Evolutionary conservation across 1,140 invertebrate species (phyloP).

Genomic region (Cylas formicarius): DNA sequence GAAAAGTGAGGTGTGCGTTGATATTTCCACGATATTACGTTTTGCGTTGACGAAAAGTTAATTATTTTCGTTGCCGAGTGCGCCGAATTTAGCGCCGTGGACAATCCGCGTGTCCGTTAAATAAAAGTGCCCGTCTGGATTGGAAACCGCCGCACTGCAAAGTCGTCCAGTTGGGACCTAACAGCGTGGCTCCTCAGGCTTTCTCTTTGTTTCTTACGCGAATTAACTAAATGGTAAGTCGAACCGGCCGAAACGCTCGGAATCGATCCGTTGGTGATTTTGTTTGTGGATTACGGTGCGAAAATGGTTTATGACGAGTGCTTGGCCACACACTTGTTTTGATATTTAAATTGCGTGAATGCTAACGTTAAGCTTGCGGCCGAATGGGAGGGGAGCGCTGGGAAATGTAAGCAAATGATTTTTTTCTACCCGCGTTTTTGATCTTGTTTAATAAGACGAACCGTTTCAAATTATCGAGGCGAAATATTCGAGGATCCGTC

Average conservation of each 20-base stretch:
- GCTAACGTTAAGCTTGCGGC: no score
- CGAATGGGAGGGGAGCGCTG: no score
- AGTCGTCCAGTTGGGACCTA: constrained; percentile 32
- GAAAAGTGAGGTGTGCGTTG: constrained; percentile 29
- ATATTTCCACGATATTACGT: constrained; percentile 30
- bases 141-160: constrained; percentile 29
- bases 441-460: no score
- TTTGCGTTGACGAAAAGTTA: constrained; percentile 28
- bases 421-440: no score
- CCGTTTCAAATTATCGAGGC: no score
- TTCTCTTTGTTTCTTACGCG: constrained; percentile 38
- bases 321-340: no score
- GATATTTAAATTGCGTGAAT: no score
- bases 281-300: no score
- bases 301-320: no score
- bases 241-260: constrained; percentile 5
- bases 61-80: constrained; percentile 21
- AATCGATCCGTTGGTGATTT: neutral
- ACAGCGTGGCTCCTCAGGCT: constrained; percentile 39
- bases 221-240: constrained; percentile 35
- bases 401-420: no score
- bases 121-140: constrained; percentile 32
- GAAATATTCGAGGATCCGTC: no score
- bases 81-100: constrained; percentile 5
- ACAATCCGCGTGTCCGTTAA: constrained; percentile 14